phyloP scores from a whole-genome alignment of 2,888 invertebrate genomes.

The Orthonychiurus folsomi region DNA sequence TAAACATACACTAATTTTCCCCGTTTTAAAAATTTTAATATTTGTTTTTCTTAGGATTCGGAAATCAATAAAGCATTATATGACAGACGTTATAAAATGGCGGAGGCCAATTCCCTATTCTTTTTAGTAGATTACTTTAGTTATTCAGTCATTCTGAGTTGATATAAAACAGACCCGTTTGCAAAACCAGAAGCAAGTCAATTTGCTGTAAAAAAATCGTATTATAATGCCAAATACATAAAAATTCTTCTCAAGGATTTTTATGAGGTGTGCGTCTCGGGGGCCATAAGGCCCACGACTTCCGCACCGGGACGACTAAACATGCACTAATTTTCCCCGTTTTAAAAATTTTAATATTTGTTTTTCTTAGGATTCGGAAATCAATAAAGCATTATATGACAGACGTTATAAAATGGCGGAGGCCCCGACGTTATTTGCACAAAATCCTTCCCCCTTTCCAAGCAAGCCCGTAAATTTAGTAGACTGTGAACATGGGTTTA shows the following conservation, averaged over 20 bases:
- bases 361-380: background rate
- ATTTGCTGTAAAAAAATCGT: background rate
- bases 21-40: background rate
- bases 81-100: too few relatives aligned
- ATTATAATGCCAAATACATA: background rate
- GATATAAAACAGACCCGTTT: background rate
- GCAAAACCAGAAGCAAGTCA: background rate
- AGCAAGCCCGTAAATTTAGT: background rate
- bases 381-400: background rate
- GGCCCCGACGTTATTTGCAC: background rate
- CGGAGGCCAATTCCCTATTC: too few relatives aligned
- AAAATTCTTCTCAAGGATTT: conserved; percentile 1
- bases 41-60: background rate
- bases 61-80: background rate
- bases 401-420: too few relatives aligned
- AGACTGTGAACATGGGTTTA: background rate
- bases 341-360: background rate
- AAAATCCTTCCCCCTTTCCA: background rate
- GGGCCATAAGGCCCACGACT: background rate
- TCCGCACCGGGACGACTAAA: background rate
- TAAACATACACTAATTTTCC: too few relatives aligned
- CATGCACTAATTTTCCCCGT: too few relatives aligned
- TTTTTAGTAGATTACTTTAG: too few relatives aligned
- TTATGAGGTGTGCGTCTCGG: background rate
- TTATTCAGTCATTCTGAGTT: too few relatives aligned